Conservation (phyloP, 1,140 invertebrate genomes). For the Bombus affinis region DNA sequence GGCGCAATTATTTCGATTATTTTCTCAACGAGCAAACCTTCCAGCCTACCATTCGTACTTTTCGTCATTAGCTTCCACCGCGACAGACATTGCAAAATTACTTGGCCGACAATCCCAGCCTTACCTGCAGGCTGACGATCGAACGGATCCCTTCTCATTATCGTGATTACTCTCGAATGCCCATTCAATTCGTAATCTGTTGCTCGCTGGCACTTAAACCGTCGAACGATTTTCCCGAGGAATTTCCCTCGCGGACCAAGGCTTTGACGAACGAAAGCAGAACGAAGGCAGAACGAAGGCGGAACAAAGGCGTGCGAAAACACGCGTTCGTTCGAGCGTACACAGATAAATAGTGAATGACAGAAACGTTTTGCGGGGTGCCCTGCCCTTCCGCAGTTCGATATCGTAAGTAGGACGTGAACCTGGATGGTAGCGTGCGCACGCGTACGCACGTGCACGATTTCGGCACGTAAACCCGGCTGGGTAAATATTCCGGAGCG, state of each 20-base stretch:
- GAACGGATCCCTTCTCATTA: conserved; percentile 22
- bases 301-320: too few species aligned
- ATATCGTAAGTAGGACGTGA: conserved; percentile 79
- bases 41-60: background rate
- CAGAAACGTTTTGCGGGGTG: conserved; percentile 52
- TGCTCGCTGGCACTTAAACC: background rate
- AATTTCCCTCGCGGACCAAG: background rate
- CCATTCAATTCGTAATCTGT: conserved; percentile 25
- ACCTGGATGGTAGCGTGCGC: conserved; percentile 57
- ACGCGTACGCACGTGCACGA: conserved; percentile 7
- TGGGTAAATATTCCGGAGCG: background rate
- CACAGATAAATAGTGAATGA: conserved; percentile 61
- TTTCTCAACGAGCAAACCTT: too few species aligned
- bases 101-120: background rate
- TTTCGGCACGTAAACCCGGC: conserved; percentile 23
- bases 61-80: background rate
- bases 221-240: background rate
- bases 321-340: conserved; percentile 16
- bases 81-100: background rate
- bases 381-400: conserved; percentile 70
- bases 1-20: conserved; percentile 19
- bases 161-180: conserved; percentile 18
- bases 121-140: background rate
- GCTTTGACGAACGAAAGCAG: background rate
- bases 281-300: too few species aligned